phyloP scores from a whole-genome alignment of 2,797 vertebrate species.

The Parotocinclus haroldoi region DNA sequence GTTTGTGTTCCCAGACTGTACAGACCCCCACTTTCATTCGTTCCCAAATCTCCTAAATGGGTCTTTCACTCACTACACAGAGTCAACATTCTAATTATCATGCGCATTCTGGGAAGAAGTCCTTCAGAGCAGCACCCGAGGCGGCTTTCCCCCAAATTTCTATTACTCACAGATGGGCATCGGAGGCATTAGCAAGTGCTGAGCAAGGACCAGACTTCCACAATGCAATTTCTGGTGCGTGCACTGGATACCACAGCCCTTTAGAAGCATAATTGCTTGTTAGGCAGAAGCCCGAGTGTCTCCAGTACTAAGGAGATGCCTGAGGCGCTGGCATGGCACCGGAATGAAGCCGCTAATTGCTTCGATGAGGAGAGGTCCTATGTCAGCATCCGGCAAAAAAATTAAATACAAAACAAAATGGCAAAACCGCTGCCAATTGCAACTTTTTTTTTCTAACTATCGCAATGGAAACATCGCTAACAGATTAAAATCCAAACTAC shows the following conservation, averaged over 20 bases:
- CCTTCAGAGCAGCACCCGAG: slow-evolving; percentile 26
- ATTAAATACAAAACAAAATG: slow-evolving; percentile 15
- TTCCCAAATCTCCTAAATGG: slow-evolving; percentile 15
- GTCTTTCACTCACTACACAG: slow-evolving; percentile 16
- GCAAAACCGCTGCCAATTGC: slow-evolving; percentile 37
- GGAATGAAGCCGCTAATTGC: slow-evolving; percentile 63
- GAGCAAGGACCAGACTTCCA: slow-evolving; percentile 33
- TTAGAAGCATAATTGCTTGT: slow-evolving; percentile 56
- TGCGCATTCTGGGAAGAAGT: slow-evolving; percentile 23
- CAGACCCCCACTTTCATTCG: not conserved
- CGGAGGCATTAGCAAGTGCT: slow-evolving; percentile 14
- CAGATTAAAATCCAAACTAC: slow-evolving; percentile 33
- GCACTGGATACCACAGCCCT: slow-evolving; percentile 25
- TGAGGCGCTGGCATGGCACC: slow-evolving; percentile 47
- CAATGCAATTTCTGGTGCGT: slow-evolving; percentile 33
- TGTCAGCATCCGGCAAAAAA: slow-evolving; percentile 42
- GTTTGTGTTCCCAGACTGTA: slow-evolving; percentile 10
- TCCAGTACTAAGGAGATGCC: slow-evolving; percentile 50
- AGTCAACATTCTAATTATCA: slow-evolving; percentile 23
- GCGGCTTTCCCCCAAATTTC: slow-evolving; percentile 28
- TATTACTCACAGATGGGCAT: slow-evolving; percentile 20
- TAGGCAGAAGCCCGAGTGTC: slow-evolving; percentile 49
- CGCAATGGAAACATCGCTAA: slow-evolving; percentile 42
- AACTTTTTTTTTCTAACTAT: slow-evolving; percentile 44
- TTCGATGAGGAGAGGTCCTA: slow-evolving; percentile 52